phyloP scores from a whole-genome alignment of 2,888 invertebrate species.

The Reticulitermes lucifugus region DNA sequence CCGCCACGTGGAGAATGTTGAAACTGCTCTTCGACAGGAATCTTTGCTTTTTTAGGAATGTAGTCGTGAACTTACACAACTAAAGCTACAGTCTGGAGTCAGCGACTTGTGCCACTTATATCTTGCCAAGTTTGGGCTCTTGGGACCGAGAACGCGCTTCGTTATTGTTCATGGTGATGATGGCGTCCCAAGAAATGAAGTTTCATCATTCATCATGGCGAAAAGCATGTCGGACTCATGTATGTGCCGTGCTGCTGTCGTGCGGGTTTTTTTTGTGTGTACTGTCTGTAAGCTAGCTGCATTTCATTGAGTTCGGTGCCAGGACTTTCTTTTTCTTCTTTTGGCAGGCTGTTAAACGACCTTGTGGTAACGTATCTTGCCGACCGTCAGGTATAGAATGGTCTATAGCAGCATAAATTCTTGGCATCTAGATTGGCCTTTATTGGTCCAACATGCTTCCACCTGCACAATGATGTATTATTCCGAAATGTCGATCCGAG shows the following conservation, averaged over 20 bases:
- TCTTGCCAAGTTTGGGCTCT: background rate
- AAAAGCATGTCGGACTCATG: background rate
- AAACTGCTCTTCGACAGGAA: background rate
- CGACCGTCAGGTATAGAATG: conserved; percentile 15
- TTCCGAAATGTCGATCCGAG: no score
- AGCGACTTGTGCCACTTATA: background rate
- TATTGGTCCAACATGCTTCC: no score
- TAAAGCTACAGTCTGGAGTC: background rate
- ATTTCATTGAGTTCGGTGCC: conserved; percentile 21
- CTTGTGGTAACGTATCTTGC: conserved; percentile 20
- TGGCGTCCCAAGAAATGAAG: conserved; percentile 18
- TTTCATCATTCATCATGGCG: conserved; percentile 7
- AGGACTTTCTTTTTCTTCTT: conserved; percentile 8
- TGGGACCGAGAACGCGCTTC: background rate
- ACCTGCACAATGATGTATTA: no score
- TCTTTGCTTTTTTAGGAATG: background rate
- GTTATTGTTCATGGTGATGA: conserved; percentile 10
- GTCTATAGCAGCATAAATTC: no score
- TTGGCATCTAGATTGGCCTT: no score
- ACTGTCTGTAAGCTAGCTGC: background rate
- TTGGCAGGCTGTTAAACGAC: conserved; percentile 25
- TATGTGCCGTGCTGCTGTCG: no score
- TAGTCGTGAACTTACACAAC: background rate
- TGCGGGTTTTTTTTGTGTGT: background rate
- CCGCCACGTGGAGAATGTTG: background rate